phyloP scores from a whole-genome alignment of 2,797 vertebrate species.

The Peromyscus attwateri region DNA sequence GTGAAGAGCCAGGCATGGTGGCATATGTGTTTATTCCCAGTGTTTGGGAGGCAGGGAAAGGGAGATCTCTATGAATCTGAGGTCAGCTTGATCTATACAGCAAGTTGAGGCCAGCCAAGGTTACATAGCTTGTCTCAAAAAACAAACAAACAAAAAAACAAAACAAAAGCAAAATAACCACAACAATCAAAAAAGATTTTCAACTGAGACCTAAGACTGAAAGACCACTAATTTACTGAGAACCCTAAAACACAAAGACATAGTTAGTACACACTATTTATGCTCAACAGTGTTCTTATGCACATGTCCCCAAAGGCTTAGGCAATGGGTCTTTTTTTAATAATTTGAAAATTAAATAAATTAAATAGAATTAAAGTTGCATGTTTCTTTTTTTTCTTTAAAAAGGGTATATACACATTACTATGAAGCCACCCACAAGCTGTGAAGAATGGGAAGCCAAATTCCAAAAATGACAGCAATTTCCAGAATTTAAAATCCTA shows the following conservation, averaged over 20 bases:
- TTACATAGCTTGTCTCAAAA: not conserved
- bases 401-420: not conserved
- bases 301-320: conserved; percentile 68
- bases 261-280: conserved; percentile 76
- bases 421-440: not conserved
- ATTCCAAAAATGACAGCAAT: too few species aligned
- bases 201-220: conserved; percentile 25
- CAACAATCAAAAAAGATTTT: not conserved
- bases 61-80: too few species aligned
- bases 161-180: not conserved
- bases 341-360: conserved; percentile 78
- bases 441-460: too few species aligned
- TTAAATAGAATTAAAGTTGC: conserved; percentile 74
- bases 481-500: too few species aligned
- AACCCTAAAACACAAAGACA: conserved; percentile 56
- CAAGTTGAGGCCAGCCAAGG: not conserved
- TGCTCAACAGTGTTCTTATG: conserved; percentile 69
- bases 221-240: conserved; percentile 63
- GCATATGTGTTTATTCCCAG: not conserved
- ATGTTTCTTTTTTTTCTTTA: conserved; percentile 50
- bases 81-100: not conserved
- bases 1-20: not conserved
- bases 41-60: not conserved
- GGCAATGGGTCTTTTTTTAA: conserved; percentile 50
- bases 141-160: not conserved